Evolutionary conservation across 2,113 vertebrate species (phyloP).

Genomic region (Tachysurus fulvidraco): DNA sequence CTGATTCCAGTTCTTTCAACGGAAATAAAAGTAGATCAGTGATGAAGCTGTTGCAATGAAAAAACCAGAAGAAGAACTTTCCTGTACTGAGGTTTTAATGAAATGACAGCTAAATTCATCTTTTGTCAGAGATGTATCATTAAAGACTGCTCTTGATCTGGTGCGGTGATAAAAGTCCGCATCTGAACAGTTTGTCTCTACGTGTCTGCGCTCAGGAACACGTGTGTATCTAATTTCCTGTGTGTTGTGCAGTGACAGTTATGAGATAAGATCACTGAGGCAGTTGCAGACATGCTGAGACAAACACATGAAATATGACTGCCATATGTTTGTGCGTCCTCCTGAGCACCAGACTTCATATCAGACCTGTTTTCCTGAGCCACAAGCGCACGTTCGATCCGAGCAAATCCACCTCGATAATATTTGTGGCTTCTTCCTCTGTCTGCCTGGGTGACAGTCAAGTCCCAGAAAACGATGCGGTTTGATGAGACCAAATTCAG

Average conservation of each 20-base stretch:
- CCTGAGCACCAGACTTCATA: slow-evolving; percentile 47
- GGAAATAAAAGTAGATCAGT: neutral
- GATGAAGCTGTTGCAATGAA: neutral
- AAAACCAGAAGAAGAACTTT: neutral
- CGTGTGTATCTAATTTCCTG: slow-evolving; percentile 45
- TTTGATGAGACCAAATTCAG: neutral
- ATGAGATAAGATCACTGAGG: slow-evolving; percentile 48
- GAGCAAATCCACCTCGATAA: slow-evolving; percentile 32
- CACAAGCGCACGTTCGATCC: neutral
- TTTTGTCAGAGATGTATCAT: neutral
- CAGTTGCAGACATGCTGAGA: slow-evolving; percentile 49
- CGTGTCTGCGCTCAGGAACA: neutral
- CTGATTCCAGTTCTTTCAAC: neutral
- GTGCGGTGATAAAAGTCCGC: slow-evolving; percentile 26
- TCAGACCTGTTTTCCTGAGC: slow-evolving; percentile 39
- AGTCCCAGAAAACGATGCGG: neutral
- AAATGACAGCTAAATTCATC: neutral
- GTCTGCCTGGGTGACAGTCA: neutral
- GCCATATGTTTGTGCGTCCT: slow-evolving; percentile 25
- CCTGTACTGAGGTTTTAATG: neutral
- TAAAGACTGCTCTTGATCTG: neutral
- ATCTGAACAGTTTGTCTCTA: slow-evolving; percentile 21
- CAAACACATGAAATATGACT: slow-evolving; percentile 49
- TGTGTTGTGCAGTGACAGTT: slow-evolving; percentile 43
- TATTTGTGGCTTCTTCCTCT: slow-evolving; percentile 34